Percentiles rank a stretch among this genome's conserved stretches.
phyloP scores from a whole-genome alignment of 2,797 vertebrate genomes.

The Gymnopithys bicolor region DNA sequence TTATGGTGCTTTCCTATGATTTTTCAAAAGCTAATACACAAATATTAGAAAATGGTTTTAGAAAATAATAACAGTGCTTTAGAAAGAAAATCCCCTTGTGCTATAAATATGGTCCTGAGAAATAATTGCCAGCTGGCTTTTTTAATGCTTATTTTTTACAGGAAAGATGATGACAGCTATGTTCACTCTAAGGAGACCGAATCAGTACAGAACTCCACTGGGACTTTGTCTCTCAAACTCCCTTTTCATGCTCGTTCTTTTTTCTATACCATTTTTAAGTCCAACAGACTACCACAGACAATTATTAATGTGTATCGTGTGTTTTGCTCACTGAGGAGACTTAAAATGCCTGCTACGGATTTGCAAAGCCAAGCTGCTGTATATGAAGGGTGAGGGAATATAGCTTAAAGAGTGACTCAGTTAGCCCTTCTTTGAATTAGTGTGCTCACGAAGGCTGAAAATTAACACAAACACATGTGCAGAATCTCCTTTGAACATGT shows the following conservation, averaged over 20 bases:
- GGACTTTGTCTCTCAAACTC: neutral
- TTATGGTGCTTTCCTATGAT: neutral
- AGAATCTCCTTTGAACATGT: neutral
- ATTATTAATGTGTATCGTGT: neutral
- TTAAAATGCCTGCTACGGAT: neutral
- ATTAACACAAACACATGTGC: constrained; percentile 10
- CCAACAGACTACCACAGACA: neutral
- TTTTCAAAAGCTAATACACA: constrained; percentile 26
- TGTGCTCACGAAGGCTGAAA: constrained; percentile 1
- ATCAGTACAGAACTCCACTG: neutral
- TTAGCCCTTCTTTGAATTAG: constrained; percentile 22
- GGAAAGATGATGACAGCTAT: constrained; percentile 18
- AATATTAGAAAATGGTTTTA: constrained; percentile 11
- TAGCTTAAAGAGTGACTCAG: neutral
- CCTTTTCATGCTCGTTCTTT: constrained; percentile 1
- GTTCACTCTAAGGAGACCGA: neutral
- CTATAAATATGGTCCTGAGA: constrained; percentile 31
- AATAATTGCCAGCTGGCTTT: constrained; percentile 28
- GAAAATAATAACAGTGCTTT: neutral
- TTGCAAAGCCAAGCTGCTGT: neutral
- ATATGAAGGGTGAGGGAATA: neutral
- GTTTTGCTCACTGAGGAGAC: neutral
- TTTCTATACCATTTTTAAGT: neutral
- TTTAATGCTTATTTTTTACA: constrained; percentile 43
- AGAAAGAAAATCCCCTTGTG: constrained; percentile 31